These are phyloP conservation scores for Conger conger DNA, from an alignment of 2,113 vertebrate genomes.

Conservation along the genomic window DNA sequence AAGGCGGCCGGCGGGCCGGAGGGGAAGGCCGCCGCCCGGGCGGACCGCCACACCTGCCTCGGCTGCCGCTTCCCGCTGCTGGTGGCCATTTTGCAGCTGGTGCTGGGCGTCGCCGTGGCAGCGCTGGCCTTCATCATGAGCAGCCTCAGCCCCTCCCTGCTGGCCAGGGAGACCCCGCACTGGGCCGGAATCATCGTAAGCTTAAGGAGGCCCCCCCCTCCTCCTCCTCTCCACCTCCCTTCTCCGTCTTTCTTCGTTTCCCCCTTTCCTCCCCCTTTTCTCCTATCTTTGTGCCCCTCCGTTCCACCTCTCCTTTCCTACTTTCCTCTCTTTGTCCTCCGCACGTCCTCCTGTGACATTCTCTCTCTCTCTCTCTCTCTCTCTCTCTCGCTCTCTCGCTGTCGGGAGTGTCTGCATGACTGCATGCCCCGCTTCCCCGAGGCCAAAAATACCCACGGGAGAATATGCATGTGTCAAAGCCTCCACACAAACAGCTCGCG, in stretches of 20 bases:
- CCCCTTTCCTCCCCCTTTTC: background rate
- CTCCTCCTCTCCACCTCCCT: background rate
- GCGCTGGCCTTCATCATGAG: constrained; percentile 90
- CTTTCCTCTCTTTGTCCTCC: background rate
- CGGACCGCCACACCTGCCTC: constrained; percentile 77
- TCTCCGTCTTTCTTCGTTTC: background rate
- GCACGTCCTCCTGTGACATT: too few species aligned
- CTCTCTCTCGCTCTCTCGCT: background rate
- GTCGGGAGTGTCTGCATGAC: background rate
- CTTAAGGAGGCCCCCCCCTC: constrained; percentile 48
- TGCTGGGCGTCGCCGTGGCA: constrained; percentile 78
- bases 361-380: too few species aligned
- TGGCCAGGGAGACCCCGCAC: constrained; percentile 90
- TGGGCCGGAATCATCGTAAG: constrained; percentile 99
- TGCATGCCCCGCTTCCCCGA: background rate
- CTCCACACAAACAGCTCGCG: background rate
- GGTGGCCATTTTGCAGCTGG: constrained; percentile 88
- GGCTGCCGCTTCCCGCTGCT: constrained; percentile 92
- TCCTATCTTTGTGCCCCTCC: background rate
- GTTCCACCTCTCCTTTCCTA: background rate
- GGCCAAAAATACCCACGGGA: background rate
- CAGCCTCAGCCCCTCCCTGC: constrained; percentile 84
- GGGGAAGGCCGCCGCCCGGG: constrained; percentile 59
- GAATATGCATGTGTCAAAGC: background rate
- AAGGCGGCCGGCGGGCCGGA: constrained; percentile 55